Evolutionary conservation across 2,888 invertebrate genomes (phyloP).

Genomic region (Eristalis intricaria): DNA sequence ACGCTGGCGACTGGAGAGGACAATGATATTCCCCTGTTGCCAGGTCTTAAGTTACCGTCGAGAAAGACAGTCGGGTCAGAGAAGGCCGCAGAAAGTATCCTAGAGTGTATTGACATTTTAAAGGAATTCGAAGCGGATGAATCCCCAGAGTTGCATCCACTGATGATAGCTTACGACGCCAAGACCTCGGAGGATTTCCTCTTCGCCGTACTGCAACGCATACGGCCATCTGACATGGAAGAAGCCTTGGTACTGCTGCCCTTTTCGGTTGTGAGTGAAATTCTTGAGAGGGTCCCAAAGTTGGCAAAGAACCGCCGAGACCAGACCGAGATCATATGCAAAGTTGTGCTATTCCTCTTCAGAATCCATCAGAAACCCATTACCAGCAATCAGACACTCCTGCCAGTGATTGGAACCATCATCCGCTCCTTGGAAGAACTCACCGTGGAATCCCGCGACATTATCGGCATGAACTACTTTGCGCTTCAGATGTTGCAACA

Average conservation of each 20-base stretch:
- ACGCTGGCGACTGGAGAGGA: constrained; percentile 87
- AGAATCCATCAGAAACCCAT: constrained; percentile 91
- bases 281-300: constrained; percentile 87
- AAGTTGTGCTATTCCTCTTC: constrained; percentile 89
- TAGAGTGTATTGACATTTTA: constrained; percentile 93
- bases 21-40: constrained; percentile 86
- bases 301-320: constrained; percentile 86
- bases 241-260: constrained; percentile 93
- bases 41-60: constrained; percentile 90
- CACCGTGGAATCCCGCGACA: constrained; percentile 84
- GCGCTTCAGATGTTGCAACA: constrained; percentile 89
- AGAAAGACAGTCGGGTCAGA: constrained; percentile 85
- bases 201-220: constrained; percentile 88
- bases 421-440: constrained; percentile 76
- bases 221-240: constrained; percentile 94
- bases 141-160: constrained; percentile 85
- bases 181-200: constrained; percentile 90
- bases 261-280: constrained; percentile 89
- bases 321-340: constrained; percentile 89
- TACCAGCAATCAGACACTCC: constrained; percentile 86
- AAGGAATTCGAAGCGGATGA: constrained; percentile 83
- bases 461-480: constrained; percentile 92
- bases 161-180: constrained; percentile 91
- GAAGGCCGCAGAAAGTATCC: constrained; percentile 90
- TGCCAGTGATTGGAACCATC: constrained; percentile 80